Evolutionary conservation across 1,140 invertebrate genomes (phyloP), one percentile per base, ranked within the genome.

Genomic region (Drosophila kepulauana): DNA sequence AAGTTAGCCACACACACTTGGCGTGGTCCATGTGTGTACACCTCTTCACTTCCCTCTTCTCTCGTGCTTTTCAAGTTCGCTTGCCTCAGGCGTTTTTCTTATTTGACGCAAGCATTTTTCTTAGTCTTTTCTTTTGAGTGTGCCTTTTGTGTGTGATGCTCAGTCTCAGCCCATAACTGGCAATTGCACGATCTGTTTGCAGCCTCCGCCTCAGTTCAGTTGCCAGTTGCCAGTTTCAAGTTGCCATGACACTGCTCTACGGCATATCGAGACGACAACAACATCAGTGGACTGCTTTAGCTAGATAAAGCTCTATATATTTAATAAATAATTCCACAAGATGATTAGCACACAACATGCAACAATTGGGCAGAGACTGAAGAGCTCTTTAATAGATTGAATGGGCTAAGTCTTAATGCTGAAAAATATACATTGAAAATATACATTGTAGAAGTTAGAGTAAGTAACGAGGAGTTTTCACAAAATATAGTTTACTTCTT

Each of bases 151-250:
- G 20, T 25, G 16, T 64, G 59, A 33, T 73, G 54, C 52, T 48
- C 64, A 52, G 13, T 59, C 20, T 25, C 49, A 72, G 71, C 64
- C 49, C 70, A 85, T 78, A 88, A 75, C 81, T 85, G 80, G 72
- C 84, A 78, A 78, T 88, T 88, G 80, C 86, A 89, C 78, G 86
- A 90, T 78, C 58, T 65, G 81, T 68, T 81, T 67, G 52, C 68
- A 71, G 57, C 20, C 57, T 71, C 51, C 54, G 61, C 62, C 35
- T 38, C 67, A 51, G 38, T n/a, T 25, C 48, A 49, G 48, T 28
- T 33, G 20, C 20, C 30, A 33, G 30, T 33, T 33, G 30, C 30
- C 30, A 33, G 30, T 3, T 33, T 7, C 30, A 33, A 48, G 46
- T 11, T 33, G 68, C 63, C 62, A 54, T 20, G 68, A 71, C 61